Base-by-base conservation (phyloP, 1,140 invertebrate genomes). In the silkworm (Bombyx mori) region DNA sequence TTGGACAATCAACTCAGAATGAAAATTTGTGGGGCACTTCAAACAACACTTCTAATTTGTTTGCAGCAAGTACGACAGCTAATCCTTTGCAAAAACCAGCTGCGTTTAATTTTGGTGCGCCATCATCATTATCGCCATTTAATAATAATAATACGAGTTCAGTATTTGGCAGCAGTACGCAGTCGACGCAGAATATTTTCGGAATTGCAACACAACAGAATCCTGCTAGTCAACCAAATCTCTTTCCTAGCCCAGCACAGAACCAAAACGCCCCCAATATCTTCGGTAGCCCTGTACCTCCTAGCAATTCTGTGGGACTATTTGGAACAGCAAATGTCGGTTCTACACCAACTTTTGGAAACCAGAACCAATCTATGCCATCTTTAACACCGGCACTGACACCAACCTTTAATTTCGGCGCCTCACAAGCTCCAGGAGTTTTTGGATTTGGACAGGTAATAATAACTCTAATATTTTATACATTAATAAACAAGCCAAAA, bases 401-500 rank as follows among this genome's bases (percentile, higher is more conserved):
- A 1, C 62, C 74, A 22, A 56, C 67, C 1, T 81, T 81, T 51
- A 75, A 71, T 57, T 79, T 79, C 57, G 71, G 73, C 9, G 42
- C 67, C 42, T 52, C 68, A 8, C 72, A 68, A 49, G 42, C 66
- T 5, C 48, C 66, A 12, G 67, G 60, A 9, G 66, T 81, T 35
- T 77, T 79, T 60, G 72, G 72, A 53, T 84, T 84, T 64, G 73
- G 75, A 57, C 80, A 83, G 71, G 77, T 79, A 71, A 68, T 54
- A 35, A 35, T 5, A 35, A 35, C 26, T 35, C 58, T 50, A 58
- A 53, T 45, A 47, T 51, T 53, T 56, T 48, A 62, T 35, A 43
- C 49, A 44, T 10, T 51, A n/a, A 26, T 6, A 51, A 51, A 51
- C 5, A 22, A 53, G 7, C 6, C 42, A 42, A 43, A 53, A 35